Base-by-base conservation (phyloP, 2,888 invertebrate genomes). In the Serripes groenlandicus region DNA sequence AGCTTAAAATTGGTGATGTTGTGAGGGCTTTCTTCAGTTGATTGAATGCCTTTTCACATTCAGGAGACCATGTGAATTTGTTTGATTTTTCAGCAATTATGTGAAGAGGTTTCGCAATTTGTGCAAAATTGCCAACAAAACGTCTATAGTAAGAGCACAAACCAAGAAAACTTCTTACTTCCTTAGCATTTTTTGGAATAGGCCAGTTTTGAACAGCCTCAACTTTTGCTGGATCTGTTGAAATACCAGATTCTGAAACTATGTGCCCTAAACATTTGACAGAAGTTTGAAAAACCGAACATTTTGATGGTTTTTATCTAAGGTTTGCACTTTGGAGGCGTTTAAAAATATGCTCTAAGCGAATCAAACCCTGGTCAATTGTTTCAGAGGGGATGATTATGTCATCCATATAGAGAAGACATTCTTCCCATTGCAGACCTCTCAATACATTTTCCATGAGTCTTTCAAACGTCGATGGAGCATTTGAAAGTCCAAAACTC, bases 391-490 rank as follows among this genome's bases (percentile, higher is more conserved):
- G 69, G 18, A 42, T 21, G 11, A 78, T 75, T 4, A 75, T 58
- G 37, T 75, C 75, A 28, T 69, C 75, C 69, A 75, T 75, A 34
- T 75, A 75, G 30, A 78, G 58, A 4, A 73, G 68, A 32, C 82
- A 82, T 23, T 75, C 72, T 28, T 81, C 81, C 81, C 86, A 86
- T 37, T 80, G 75, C 0, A 89, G 42, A 11, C 83, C 87, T 52
- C 72, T 52, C 30, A 88, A 60, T 1, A 89, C 81, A 21, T 56
- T 42, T 26, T 84, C 68, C 75, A 90, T 77, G 49, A 88, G 64
- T 37, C 86, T 60, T 42, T 88, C 78, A 71, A 90, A 90, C 4
- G 83, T 84, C 0, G 83, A 58, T 2, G 86, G 85, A 0, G 88
- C 75, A 71, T 82, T 82, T 18, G 49, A 69, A 0, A 79, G 37